Evolutionary conservation across 2,888 invertebrate genomes (phyloP), one percentile per base, ranked within the genome.

Genomic region (Trachelus stipa): DNA sequence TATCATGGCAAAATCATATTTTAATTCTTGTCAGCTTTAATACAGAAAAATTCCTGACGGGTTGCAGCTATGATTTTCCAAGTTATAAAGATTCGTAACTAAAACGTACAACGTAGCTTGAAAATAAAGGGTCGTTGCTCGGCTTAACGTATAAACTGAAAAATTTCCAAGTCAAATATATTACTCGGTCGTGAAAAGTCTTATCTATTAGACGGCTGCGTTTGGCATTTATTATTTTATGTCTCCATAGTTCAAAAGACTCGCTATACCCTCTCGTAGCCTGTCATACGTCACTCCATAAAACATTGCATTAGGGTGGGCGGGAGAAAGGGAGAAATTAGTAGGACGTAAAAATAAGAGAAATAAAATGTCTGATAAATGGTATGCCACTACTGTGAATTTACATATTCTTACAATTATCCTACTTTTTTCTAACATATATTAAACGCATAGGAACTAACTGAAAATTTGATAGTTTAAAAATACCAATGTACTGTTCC

Each of bases 281-380:
- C 23, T 56, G 56, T 9, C 9, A 23, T 56, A 56, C 56, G 56
- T 56, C 56, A 56, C 56, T 23, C 23, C 56, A 56, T 56, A 56
- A 56, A 56, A 23, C 56, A 56, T 56, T 56, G 23, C 56, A 9
- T 56, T 56, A 56, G 23, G 23, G 56, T n/a, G 35, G 12, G 4
- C 34, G 34, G 4, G 31, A 34, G 74, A 74, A 34, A 74, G 37
- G 35, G 73, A 78, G 75, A 73, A 75, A 78, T 78, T 69, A 35
- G 74, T 12, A 31, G 69, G 35, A 74, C 40, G 68, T 77, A 68
- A 74, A 77, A 34, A 68, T 30, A 15, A 34, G 35, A 37, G 73
- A 56, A 40, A 76, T 76, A 68, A 73, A 76, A 68, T 35, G 73
- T 71, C 75, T 73, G 75, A 78, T 76, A 76, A 76, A 78, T 56